These are phyloP conservation scores for Pagetopsis macropterus DNA, from an alignment of 2,797 vertebrate species.

Conservation along the genomic window DNA sequence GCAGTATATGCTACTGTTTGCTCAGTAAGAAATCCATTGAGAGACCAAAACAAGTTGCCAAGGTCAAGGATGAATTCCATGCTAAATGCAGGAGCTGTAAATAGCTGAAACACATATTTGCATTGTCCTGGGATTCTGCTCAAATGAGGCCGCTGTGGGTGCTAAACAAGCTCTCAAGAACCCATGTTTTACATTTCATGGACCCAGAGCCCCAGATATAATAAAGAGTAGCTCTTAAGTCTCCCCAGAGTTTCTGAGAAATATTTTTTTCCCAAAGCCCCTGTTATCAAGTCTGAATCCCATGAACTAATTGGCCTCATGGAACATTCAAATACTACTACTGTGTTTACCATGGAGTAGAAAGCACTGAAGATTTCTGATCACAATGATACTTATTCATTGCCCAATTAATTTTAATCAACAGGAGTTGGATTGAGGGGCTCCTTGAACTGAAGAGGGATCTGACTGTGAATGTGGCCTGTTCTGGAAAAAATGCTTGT, in stretches of 20 bases:
- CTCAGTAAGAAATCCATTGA: constrained; percentile 1
- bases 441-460: constrained; percentile 33
- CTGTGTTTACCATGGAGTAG: constrained; percentile 11
- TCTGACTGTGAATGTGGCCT: constrained; percentile 44
- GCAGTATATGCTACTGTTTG: neutral
- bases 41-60: constrained; percentile 30
- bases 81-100: constrained; percentile 32
- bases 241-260: constrained; percentile 42
- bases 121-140: constrained; percentile 46
- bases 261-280: constrained; percentile 19
- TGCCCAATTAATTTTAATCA: constrained; percentile 39
- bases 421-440: constrained; percentile 28
- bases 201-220: constrained; percentile 23
- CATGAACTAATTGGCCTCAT: constrained; percentile 55
- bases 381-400: constrained; percentile 31
- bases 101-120: constrained; percentile 45
- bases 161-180: constrained; percentile 41
- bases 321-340: constrained; percentile 18
- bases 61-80: constrained; percentile 44
- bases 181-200: constrained; percentile 20
- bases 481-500: constrained; percentile 39
- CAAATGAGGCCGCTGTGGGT: constrained; percentile 29
- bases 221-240: constrained; percentile 10
- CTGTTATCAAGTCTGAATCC: constrained; percentile 44
- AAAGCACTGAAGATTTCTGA: constrained; percentile 30